Base-by-base conservation (phyloP, 2,888 invertebrate genomes). In the Mythimna loreyi region DNA sequence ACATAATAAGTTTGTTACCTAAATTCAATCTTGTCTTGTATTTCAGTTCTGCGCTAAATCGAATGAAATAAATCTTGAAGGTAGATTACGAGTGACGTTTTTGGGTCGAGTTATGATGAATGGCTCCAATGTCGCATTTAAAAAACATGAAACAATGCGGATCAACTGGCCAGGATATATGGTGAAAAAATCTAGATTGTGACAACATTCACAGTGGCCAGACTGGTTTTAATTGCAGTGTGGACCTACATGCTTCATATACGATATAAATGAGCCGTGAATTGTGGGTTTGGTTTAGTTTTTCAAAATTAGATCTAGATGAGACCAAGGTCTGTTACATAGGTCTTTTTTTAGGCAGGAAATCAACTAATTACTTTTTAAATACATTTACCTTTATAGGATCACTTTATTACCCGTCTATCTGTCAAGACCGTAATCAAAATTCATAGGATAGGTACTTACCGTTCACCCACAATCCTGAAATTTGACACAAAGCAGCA, bases 61-160 rank as follows among this genome's bases (percentile, higher is more conserved):
- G 40, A 59, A 61, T 62, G 49, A 78, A 79, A 67, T 75, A 67
- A 63, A 79, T 63, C 75, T 43, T 60, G 40, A 19, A 36, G 40
- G 33, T 47, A 40, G 49, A 65, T 56, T 63, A 56, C 50, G 16
- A 45, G 13, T 56, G 75, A 67, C 75, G 67, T 59, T 79, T 75
- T 67, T 25, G 49, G 75, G 67, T 63, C 80, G 49, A 56, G 53
- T 52, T 56, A 59, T 58, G 65, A 78, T 36, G 57, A 69, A 69
- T 59, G 56, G 56, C 47, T 59, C 19, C 23, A 57, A 40, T 25
- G 23, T 55, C 43, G 23, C 16, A 49, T 52, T 74, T 40, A 19
- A 67, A 73, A 73, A 78, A 74, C 58, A 43, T 43, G 62, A 52
- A 79, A 75, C 67, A 76, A 79, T 79, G 75, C 75, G 67, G 80